These are phyloP conservation scores for Drosophila gunungcola DNA, from an alignment of 1,140 invertebrate genomes.

Conservation along the genomic window DNA sequence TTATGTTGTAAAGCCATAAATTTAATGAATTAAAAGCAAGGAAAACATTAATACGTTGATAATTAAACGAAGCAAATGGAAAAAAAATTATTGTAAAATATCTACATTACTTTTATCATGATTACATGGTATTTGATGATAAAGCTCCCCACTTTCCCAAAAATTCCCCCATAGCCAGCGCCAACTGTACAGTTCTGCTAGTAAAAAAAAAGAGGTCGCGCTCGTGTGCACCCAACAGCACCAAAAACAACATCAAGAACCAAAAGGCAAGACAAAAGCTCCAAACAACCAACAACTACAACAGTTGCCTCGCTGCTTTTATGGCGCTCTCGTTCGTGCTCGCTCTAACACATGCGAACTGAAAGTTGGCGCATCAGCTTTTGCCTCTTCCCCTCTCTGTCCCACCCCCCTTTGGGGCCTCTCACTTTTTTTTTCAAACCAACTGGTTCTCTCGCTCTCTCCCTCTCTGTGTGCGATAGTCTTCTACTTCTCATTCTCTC, in stretches of 20 bases:
- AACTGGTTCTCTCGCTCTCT: constrained; percentile 53
- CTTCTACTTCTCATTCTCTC: constrained; percentile 24
- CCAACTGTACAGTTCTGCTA: constrained; percentile 64
- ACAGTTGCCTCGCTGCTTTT: constrained; percentile 46
- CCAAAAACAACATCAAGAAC: constrained; percentile 30
- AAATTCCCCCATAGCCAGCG: constrained; percentile 46
- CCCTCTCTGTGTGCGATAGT: constrained; percentile 28
- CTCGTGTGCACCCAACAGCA: constrained; percentile 75
- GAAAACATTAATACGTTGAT: too few relatives aligned
- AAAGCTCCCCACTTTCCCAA: constrained; percentile 14
- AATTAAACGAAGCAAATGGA: too few relatives aligned
- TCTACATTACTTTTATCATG: too few relatives aligned
- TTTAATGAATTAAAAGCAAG: too few relatives aligned
- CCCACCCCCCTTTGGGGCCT: not conserved
- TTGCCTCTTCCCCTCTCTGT: constrained; percentile 6
- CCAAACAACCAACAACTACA: constrained; percentile 41
- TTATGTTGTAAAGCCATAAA: too few relatives aligned
- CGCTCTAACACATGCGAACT: constrained; percentile 72
- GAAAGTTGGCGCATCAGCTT: constrained; percentile 74
- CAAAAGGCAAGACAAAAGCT: constrained; percentile 29
- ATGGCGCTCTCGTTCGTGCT: constrained; percentile 75
- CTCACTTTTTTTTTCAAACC: constrained; percentile 10
- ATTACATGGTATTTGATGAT: too few relatives aligned
- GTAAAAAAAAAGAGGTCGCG: constrained; percentile 75
- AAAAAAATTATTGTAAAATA: too few relatives aligned